These are phyloP conservation scores for Drosophila tsacasi DNA, from an alignment of 1,140 invertebrate genomes.

Conservation along the genomic window DNA sequence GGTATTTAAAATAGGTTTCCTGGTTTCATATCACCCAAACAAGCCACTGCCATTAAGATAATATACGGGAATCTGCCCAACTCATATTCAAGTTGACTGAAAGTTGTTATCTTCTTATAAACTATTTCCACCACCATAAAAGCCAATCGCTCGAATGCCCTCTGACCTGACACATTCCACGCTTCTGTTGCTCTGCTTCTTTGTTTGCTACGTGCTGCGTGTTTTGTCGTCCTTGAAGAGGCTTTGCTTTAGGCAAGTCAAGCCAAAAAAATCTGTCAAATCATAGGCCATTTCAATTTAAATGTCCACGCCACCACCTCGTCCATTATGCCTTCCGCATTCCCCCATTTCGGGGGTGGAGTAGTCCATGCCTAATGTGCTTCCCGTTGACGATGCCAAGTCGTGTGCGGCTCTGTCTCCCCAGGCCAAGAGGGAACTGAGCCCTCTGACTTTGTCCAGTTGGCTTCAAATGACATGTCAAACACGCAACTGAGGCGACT, in stretches of 20 bases:
- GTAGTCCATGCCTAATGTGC: conserved; percentile 67
- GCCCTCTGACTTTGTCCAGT: conserved; percentile 49
- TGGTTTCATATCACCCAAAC: background rate
- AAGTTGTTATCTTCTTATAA: conserved; percentile 52
- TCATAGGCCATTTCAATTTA: conserved; percentile 72
- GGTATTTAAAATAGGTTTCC: background rate
- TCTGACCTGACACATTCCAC: conserved; percentile 44
- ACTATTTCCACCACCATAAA: conserved; percentile 52
- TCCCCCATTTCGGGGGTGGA: conserved; percentile 18
- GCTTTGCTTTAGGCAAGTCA: conserved; percentile 44
- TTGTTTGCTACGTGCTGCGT: conserved; percentile 35
- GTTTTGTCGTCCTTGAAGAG: conserved; percentile 45
- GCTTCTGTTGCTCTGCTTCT: conserved; percentile 2
- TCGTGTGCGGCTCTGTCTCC: conserved; percentile 21
- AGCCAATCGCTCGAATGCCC: conserved; percentile 42
- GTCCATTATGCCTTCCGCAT: conserved; percentile 42
- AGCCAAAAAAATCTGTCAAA: conserved; percentile 57
- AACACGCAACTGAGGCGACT: conserved; percentile 69
- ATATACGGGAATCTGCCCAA: conserved; percentile 29
- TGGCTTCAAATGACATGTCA: conserved; percentile 74
- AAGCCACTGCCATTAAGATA: background rate
- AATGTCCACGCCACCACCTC: conserved; percentile 54
- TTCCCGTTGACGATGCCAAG: conserved; percentile 73
- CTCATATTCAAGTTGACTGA: conserved; percentile 25
- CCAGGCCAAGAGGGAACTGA: conserved; percentile 1